These are phyloP conservation scores for Corythornis leucogaster DNA, from an alignment of 2,797 vertebrate species.

Conservation along the genomic window DNA sequence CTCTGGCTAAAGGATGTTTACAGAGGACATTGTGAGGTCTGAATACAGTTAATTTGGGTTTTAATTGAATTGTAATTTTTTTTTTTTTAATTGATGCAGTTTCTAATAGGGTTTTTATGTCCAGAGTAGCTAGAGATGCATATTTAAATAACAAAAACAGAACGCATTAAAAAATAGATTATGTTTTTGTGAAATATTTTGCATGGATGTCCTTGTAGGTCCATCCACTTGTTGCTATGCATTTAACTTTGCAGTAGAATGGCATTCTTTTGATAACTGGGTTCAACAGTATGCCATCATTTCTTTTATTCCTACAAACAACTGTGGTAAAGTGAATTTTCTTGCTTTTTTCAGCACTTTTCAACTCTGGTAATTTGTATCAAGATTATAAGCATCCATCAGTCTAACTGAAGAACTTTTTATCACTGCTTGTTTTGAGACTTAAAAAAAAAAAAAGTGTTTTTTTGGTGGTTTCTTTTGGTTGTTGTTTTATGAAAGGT, in stretches of 20 bases:
- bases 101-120: background rate
- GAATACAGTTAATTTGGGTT: background rate
- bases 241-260: background rate
- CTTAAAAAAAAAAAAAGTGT: background rate
- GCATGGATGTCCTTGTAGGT: background rate
- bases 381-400: background rate
- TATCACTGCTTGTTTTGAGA: background rate
- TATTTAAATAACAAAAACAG: background rate
- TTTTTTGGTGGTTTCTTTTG: background rate
- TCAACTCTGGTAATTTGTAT: background rate
- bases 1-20: background rate
- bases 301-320: background rate
- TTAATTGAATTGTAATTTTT: background rate
- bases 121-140: background rate
- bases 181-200: background rate
- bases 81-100: background rate
- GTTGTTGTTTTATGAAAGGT: background rate
- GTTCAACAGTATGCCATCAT: background rate
- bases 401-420: background rate
- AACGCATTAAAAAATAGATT: no score
- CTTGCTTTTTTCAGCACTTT: background rate
- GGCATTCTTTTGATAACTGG: background rate
- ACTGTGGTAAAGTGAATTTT: background rate
- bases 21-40: background rate
- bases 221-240: background rate